phyloP scores from a whole-genome alignment of 2,113 vertebrate genomes.

The Paralichthys olivaceus region DNA sequence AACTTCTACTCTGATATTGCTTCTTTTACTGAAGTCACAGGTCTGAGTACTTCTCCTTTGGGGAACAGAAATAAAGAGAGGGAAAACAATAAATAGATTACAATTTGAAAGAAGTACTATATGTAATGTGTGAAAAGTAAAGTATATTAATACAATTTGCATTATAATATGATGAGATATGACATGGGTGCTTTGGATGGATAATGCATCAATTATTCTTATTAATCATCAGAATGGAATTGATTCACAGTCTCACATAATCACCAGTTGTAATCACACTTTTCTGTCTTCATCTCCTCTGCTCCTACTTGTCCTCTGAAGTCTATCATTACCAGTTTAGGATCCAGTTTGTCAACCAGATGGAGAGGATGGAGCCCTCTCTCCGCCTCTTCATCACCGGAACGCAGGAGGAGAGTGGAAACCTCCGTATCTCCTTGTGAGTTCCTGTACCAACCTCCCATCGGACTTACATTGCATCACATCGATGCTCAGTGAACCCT shows the following conservation, averaged over 20 bases:
- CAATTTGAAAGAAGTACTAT: too few species aligned
- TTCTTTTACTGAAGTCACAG: too few species aligned
- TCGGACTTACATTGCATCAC: slow-evolving; percentile 30
- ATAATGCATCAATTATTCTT: background rate
- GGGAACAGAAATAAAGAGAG: too few species aligned
- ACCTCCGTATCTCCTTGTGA: slow-evolving; percentile 87
- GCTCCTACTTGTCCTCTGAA: slow-evolving; percentile 57
- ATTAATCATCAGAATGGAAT: background rate
- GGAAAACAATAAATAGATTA: too few species aligned
- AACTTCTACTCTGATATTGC: too few species aligned
- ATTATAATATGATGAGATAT: background rate
- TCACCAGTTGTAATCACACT: background rate
- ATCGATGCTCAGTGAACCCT: background rate
- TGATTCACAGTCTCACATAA: background rate
- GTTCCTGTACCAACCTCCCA: slow-evolving; percentile 76
- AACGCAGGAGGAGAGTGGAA: slow-evolving; percentile 85
- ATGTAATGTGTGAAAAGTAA: too few species aligned
- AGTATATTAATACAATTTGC: too few species aligned
- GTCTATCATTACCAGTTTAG: slow-evolving; percentile 95
- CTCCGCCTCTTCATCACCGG: slow-evolving; percentile 88
- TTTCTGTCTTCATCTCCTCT: background rate
- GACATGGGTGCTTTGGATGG: too few species aligned
- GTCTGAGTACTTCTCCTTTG: too few species aligned
- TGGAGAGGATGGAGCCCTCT: slow-evolving; percentile 77
- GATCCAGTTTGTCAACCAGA: slow-evolving; percentile 88